Base-by-base conservation (phyloP, 2,113 vertebrate genomes). In the Pongo abelii region DNA sequence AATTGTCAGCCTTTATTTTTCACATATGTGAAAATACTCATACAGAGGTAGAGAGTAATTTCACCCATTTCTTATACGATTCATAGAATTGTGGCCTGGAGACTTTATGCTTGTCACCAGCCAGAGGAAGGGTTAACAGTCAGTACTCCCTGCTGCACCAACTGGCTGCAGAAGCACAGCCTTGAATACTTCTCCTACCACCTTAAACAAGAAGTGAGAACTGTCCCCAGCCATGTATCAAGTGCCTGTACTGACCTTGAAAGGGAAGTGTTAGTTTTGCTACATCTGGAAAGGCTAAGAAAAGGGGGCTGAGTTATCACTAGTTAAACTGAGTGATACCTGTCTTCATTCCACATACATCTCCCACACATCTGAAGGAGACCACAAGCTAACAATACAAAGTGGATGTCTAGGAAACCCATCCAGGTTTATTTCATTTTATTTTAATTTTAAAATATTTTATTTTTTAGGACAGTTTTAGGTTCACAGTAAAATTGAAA, bases 91-190 rank as follows among this genome's bases (percentile, higher is more conserved):
- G 22, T 20, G 30, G 4, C 7, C 3, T 32, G 48, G 16, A 5
- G 8, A 27, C 14, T 11, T 61, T 46, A 0, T 59, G n/a, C 27
- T 43, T 32, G 17, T 74, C 17, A 22, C n/a, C 23, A 0, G 59
- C 2, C 13, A 25, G 20, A 27, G 8, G 48, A 48, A 78, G 3
- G 20, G 38, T n/a, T 8, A 79, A 64, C 18, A 1, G 13, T 46
- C 10, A 25, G 2, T 40, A 84, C 79, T 50, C 46, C 32, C 20
- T 5, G 30, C 9, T 30, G 8, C 25, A 1, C 20, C 5, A 48
- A 17, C 8, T 32, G 14, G 8, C 14, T 57, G 5, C 35, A 14
- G 27, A 40, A 48, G 1, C 5, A 2, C 4, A 2, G 4, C 6
- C 8, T 30, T 38, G 23, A 35, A n/a, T 16, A 18, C 6, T 85